Percentiles rank a stretch among this genome's conserved stretches.
Evolutionary conservation across 30 jellyfish, hydroid and myxozoan species (phyloP).

Genomic region (Aurelia aurita): DNA sequence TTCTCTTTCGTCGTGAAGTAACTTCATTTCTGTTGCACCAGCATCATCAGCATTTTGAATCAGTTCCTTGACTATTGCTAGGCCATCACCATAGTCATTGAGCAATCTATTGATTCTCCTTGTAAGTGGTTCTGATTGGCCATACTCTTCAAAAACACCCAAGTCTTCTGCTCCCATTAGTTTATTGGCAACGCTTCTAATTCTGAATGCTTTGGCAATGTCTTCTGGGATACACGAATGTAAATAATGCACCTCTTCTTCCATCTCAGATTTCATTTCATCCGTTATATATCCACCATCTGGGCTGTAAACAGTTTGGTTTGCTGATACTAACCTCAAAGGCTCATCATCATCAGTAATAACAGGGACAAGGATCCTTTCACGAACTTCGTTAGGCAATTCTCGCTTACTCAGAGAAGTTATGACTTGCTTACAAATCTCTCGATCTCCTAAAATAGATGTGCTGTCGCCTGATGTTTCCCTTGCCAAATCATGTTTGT

Average conservation of each 20-base stretch:
- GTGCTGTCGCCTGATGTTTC: not conserved
- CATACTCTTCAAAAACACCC: slow-evolving; percentile 74
- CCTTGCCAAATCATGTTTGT: not conserved
- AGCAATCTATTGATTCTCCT: slow-evolving; percentile 71
- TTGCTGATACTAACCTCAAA: not conserved
- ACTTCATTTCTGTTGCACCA: slow-evolving; percentile 66
- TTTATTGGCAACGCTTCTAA: slow-evolving; percentile 64
- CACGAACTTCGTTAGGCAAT: slow-evolving; percentile 5
- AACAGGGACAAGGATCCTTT: slow-evolving; percentile 32
- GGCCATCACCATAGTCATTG: slow-evolving; percentile 81
- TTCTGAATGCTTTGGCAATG: slow-evolving; percentile 43
- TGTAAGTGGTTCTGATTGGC: slow-evolving; percentile 85
- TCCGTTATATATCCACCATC: not conserved
- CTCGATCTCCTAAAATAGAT: not conserved
- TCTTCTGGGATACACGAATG: slow-evolving; percentile 51
- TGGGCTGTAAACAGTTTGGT: slow-evolving; percentile 34
- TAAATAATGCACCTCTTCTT: slow-evolving; percentile 11
- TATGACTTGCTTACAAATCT: slow-evolving; percentile 5
- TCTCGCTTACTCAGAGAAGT: not conserved
- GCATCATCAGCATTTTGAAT: slow-evolving; percentile 97
- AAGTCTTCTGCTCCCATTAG: slow-evolving; percentile 51
- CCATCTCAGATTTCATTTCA: slow-evolving; percentile 8
- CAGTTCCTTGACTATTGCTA: slow-evolving; percentile 86
- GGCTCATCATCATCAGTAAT: slow-evolving; percentile 8
- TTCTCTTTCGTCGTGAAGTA: slow-evolving; percentile 73